Evolutionary conservation across 2,113 vertebrate genomes (phyloP), one percentile per base, ranked within the genome.

Genomic region (Myxocyprinus asiaticus): DNA sequence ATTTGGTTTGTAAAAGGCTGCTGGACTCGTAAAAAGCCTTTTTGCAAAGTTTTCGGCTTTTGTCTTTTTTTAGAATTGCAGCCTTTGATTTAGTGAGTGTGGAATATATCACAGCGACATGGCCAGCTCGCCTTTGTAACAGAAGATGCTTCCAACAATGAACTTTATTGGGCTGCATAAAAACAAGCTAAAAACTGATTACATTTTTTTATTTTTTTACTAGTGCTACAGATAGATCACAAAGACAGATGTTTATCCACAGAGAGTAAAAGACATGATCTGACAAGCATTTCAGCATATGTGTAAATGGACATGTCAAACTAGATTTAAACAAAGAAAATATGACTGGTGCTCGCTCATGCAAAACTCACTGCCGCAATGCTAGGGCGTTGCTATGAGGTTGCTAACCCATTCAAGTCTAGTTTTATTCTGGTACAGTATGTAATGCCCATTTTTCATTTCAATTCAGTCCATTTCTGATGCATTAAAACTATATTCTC

Each of bases 131-230:
- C 67, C 78, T 67, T 65, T 87, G 78, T 83, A 82, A 77, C 67
- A 67, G 47, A 45, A 63, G 67, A 65, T 62, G 69, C 78, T 83
- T 82, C 76, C 70, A 79, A 77, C 68, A 56, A 58, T 72, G 63
- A 79, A 76, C 45, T 86, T 86, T 84, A 85, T 82, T 78, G 80
- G 58, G 61, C 67, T 69, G 76, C 74, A 78, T 83, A 85, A 84
- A 85, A 82, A 86, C 81, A 79, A 84, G 76, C 81, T 79, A 80
- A 80, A 83, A 85, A 83, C 82, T 84, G 84, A 84, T 86, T 71
- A 81, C 53, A 67, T 81, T 84, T 85, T 80, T 33, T 33, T 82
- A 79, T 84, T 85, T 80, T 33, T 33, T 82, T 78, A 82, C 75
- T 61, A 47, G 75, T 47, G 58, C 67, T 78, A 1, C 22, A 33